phyloP scores from a whole-genome alignment of 2,113 vertebrate species.

The Serilophus lunatus region DNA sequence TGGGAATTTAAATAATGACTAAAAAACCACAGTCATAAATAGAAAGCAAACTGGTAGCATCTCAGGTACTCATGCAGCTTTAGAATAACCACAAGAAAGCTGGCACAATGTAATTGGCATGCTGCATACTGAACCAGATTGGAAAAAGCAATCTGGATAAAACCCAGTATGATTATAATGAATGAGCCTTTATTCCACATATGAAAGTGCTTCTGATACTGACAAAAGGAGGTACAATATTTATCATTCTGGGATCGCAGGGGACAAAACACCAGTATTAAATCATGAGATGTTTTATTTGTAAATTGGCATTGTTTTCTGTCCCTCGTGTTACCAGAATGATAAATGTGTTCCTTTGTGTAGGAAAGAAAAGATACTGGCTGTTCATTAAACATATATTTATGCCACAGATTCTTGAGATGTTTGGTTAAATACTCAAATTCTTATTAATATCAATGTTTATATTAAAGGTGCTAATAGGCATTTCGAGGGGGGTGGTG shows the following conservation, averaged over 20 bases:
- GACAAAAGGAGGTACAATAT: constrained; percentile 51
- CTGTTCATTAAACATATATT: not conserved
- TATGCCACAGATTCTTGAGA: not conserved
- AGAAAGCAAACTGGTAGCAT: not conserved
- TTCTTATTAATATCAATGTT: not conserved
- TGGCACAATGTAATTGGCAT: not conserved
- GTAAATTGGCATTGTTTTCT: constrained; percentile 50
- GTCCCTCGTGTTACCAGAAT: constrained; percentile 32
- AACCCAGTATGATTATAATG: not conserved
- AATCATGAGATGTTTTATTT: constrained; percentile 56
- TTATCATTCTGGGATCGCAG: constrained; percentile 52
- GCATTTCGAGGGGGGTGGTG: not conserved
- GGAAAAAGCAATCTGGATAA: constrained; percentile 25
- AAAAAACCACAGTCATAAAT: not conserved
- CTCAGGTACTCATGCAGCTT: not conserved
- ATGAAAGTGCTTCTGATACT: constrained; percentile 31
- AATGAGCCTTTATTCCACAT: constrained; percentile 40
- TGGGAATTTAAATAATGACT: not conserved
- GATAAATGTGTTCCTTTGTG: constrained; percentile 49
- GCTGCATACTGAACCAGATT: not conserved
- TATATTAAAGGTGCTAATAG: not conserved
- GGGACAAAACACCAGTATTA: constrained; percentile 55
- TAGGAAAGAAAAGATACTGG: constrained; percentile 12
- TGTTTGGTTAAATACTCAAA: not conserved
- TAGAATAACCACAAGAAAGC: not conserved